These are phyloP conservation scores for Talpa occidentalis DNA, from an alignment of 2,113 vertebrate species.

Conservation along the genomic window DNA sequence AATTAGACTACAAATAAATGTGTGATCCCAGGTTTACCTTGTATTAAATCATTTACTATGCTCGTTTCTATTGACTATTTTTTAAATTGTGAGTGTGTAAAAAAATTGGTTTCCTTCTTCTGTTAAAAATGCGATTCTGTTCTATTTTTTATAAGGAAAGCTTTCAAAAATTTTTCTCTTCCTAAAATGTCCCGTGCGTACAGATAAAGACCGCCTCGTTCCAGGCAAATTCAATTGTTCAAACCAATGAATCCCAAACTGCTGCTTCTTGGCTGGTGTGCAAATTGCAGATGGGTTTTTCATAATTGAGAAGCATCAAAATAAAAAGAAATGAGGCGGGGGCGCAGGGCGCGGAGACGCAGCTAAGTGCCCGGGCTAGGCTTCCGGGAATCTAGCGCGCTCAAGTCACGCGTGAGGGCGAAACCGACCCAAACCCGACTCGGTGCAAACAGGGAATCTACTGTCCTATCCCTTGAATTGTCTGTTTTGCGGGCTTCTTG, in stretches of 20 bases:
- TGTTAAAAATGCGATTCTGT: background rate
- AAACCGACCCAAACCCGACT: too few species aligned
- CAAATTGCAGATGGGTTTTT: background rate
- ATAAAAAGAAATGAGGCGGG: rapidly evolving
- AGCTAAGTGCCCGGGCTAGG: rapidly evolving
- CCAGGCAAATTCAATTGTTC: background rate
- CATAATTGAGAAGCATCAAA: constrained; percentile 37
- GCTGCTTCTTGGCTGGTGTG: background rate
- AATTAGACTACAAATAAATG: background rate
- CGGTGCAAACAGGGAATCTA: background rate
- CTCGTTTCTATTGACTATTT: background rate
- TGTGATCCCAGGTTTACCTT: background rate
- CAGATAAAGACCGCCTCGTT: background rate
- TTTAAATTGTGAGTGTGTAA: background rate
- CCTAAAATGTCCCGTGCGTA: background rate
- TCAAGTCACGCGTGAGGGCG: rapidly evolving
- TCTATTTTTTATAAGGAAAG: background rate
- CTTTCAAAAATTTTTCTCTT: background rate
- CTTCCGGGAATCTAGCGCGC: rapidly evolving
- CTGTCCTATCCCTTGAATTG: background rate
- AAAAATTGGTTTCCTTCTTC: background rate
- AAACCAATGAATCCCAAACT: background rate
- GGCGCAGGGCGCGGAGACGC: rapidly evolving
- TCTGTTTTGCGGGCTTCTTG: background rate
- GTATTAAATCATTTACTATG: background rate